Conservation (phyloP, 2,113 vertebrate species). For the Vimba vimba region DNA sequence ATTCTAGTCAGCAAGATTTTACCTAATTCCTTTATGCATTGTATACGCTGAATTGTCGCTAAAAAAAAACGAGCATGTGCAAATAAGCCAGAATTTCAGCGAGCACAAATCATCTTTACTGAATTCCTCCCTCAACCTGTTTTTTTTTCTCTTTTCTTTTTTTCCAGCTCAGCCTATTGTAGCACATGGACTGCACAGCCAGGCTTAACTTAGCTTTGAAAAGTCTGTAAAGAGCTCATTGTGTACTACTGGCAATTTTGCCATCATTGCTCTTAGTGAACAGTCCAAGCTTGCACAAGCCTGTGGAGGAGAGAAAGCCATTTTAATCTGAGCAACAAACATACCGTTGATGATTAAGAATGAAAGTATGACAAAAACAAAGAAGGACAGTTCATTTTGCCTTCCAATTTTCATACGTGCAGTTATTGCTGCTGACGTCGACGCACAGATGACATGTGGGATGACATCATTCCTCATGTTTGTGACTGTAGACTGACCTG, state of each 20-base stretch:
- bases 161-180: not conserved
- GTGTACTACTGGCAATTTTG: not conserved
- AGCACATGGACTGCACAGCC: not conserved
- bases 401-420: not conserved
- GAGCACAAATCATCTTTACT: not conserved
- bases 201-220: not conserved
- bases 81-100: not conserved
- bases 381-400: too few species aligned
- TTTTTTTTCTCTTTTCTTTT: not conserved
- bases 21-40: not conserved
- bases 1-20: not conserved
- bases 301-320: not conserved
- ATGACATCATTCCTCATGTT: not conserved
- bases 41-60: not conserved
- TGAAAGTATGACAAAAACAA: not conserved
- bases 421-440: not conserved
- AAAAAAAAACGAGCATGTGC: not conserved
- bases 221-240: slow-evolving; percentile 15
- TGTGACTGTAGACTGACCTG: slow-evolving; percentile 25
- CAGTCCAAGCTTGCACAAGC: not conserved
- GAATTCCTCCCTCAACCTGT: not conserved
- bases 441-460: not conserved
- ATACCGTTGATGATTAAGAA: not conserved
- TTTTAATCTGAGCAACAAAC: not conserved
- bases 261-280: not conserved